Percentiles rank a stretch among this genome's conserved stretches.
Conservation (phyloP, 2,113 vertebrate species). For the Mastomys natalensis region DNA sequence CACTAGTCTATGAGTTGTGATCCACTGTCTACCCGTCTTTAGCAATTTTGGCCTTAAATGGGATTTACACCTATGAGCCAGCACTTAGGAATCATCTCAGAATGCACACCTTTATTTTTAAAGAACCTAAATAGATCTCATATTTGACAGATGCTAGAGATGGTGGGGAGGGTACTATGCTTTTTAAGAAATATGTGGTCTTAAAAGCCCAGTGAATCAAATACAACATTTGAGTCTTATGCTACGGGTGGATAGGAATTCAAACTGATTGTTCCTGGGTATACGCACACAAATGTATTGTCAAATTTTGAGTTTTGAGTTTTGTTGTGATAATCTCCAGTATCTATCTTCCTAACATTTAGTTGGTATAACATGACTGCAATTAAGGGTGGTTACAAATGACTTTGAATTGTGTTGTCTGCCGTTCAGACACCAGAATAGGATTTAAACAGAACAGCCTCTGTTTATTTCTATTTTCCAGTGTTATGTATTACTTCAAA, state of each 20-base stretch:
- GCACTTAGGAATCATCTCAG: slow-evolving; percentile 12
- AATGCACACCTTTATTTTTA: not conserved
- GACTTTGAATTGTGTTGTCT: slow-evolving; percentile 3
- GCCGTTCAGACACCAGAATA: not conserved
- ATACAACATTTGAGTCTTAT: slow-evolving; percentile 11
- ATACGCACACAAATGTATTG: not conserved
- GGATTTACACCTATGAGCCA: not conserved
- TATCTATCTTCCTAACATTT: slow-evolving; percentile 50
- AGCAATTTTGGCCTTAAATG: not conserved
- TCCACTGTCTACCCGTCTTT: not conserved
- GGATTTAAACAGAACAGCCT: slow-evolving; percentile 35
- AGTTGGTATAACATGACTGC: slow-evolving; percentile 5
- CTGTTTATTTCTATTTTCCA: slow-evolving; percentile 50
- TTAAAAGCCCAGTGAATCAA: slow-evolving; percentile 24
- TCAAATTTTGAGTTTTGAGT: slow-evolving; percentile 41
- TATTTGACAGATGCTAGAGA: slow-evolving; percentile 23
- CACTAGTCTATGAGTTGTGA: not conserved
- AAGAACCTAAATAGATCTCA: slow-evolving; percentile 26
- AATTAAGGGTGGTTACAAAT: not conserved
- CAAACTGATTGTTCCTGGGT: not conserved
- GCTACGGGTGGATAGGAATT: not conserved
- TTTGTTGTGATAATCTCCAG: not conserved
- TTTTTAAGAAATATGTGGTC: slow-evolving; percentile 49
- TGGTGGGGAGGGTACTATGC: not conserved
- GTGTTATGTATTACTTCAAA: slow-evolving; percentile 54